Conservation (phyloP, 2,888 invertebrate species). For the Heliconius charithonia region DNA sequence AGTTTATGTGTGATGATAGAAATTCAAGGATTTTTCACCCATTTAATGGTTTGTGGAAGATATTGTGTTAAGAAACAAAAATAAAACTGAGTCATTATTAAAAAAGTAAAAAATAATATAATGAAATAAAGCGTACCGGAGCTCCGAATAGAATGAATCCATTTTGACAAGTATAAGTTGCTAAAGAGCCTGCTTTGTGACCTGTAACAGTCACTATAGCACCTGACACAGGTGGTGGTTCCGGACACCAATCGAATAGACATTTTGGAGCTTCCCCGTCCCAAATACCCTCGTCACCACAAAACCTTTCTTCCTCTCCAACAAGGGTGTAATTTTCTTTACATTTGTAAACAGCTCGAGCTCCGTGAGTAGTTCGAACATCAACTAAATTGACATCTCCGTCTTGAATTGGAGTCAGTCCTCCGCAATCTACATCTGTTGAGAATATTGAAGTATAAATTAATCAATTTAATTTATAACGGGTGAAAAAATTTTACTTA, state of each 20-base stretch:
- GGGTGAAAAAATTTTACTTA: background rate
- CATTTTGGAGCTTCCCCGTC: constrained; percentile 91
- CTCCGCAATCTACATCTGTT: constrained; percentile 92
- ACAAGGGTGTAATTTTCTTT: constrained; percentile 93
- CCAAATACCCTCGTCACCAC: constrained; percentile 90
- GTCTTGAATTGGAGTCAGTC: constrained; percentile 87
- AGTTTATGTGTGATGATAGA: background rate
- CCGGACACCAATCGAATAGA: constrained; percentile 94
- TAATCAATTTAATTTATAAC: background rate
- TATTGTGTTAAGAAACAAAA: background rate
- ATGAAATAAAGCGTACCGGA: constrained; percentile 82
- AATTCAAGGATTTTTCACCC: background rate
- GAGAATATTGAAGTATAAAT: background rate
- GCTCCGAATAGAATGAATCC: constrained; percentile 94
- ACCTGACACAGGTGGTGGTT: constrained; percentile 90
- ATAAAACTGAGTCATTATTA: background rate
- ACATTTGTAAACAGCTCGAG: constrained; percentile 90
- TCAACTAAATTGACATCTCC: constrained; percentile 88
- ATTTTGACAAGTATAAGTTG: constrained; percentile 90
- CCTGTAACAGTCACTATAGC: constrained; percentile 88
- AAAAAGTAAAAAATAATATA: background rate
- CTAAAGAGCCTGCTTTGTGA: constrained; percentile 90
- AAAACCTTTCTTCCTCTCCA: constrained; percentile 88
- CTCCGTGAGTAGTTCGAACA: constrained; percentile 90
- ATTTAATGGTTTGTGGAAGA: background rate